These are phyloP conservation scores for Archaeoteleia sp. DNA, from an alignment of 2,888 invertebrate species.

Conservation along the genomic window DNA sequence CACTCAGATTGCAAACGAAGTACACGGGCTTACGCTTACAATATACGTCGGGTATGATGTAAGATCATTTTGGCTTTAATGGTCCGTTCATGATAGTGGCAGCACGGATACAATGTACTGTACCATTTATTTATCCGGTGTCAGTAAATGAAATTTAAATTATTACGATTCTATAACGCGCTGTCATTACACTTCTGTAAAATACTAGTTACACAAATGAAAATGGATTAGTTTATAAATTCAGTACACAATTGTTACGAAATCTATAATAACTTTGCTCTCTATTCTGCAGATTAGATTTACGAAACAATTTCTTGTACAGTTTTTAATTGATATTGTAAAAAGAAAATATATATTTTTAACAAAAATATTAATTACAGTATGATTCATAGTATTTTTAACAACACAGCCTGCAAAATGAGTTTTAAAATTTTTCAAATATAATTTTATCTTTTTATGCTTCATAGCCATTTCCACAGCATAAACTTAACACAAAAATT, in stretches of 20 bases:
- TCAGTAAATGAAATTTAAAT: slow-evolving; percentile 4
- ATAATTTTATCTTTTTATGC: slow-evolving; percentile 8
- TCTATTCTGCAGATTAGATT: slow-evolving; percentile 42
- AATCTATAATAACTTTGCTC: neutral
- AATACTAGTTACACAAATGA: slow-evolving; percentile 7
- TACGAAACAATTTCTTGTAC: no score
- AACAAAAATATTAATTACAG: no score
- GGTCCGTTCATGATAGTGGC: slow-evolving; percentile 67
- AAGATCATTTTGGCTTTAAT: slow-evolving; percentile 64
- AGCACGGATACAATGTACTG: slow-evolving; percentile 65
- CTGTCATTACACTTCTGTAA: slow-evolving; percentile 1
- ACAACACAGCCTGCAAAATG: no score
- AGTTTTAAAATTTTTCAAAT: slow-evolving; percentile 11
- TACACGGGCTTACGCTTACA: slow-evolving; percentile 59
- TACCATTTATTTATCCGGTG: slow-evolving; percentile 51
- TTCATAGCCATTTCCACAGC: slow-evolving; percentile 31
- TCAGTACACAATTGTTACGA: neutral
- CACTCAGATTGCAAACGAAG: slow-evolving; percentile 66
- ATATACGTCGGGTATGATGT: slow-evolving; percentile 55
- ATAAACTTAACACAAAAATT: slow-evolving; percentile 14
- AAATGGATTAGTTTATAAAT: slow-evolving; percentile 19
- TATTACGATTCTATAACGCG: slow-evolving; percentile 1
- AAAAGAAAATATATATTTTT: neutral
- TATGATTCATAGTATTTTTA: slow-evolving; percentile 15
- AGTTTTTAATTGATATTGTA: slow-evolving; percentile 46